These are phyloP conservation scores for Leuciscus waleckii DNA, from an alignment of 2,797 vertebrate species.

Conservation along the genomic window DNA sequence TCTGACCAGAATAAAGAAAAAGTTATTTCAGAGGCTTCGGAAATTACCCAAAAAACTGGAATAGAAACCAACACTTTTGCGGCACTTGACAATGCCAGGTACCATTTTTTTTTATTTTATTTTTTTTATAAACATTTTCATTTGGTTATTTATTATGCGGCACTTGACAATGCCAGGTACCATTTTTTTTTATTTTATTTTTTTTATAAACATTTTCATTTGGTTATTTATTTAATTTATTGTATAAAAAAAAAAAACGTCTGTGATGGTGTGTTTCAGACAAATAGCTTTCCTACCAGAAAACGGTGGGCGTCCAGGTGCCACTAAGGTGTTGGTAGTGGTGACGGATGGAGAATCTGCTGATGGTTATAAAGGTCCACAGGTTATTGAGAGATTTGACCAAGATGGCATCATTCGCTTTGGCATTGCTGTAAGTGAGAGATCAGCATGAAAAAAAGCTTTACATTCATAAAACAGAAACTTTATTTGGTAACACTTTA, in stretches of 20 bases:
- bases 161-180: slow-evolving; percentile 47
- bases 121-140: no score
- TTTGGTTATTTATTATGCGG: no score
- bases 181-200: neutral
- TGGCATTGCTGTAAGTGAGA: slow-evolving; percentile 83
- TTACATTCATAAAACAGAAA: neutral
- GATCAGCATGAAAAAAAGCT: neutral
- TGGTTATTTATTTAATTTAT: neutral
- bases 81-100: slow-evolving; percentile 46
- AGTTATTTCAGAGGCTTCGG: slow-evolving; percentile 1
- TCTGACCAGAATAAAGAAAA: slow-evolving; percentile 37
- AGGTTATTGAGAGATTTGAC: slow-evolving; percentile 78
- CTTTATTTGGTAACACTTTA: no score
- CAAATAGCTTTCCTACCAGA: slow-evolving; percentile 25
- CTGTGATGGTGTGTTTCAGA: neutral
- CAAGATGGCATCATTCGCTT: slow-evolving; percentile 80
- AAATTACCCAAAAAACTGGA: slow-evolving; percentile 8
- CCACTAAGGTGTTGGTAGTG: slow-evolving; percentile 86
- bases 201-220: neutral
- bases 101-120: neutral
- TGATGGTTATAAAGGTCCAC: slow-evolving; percentile 71
- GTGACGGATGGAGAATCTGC: slow-evolving; percentile 86
- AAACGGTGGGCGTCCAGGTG: slow-evolving; percentile 59
- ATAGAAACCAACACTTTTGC: neutral
- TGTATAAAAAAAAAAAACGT: no score